phyloP scores from a whole-genome alignment of 2,888 invertebrate species.

The Terebella lapidaria region DNA sequence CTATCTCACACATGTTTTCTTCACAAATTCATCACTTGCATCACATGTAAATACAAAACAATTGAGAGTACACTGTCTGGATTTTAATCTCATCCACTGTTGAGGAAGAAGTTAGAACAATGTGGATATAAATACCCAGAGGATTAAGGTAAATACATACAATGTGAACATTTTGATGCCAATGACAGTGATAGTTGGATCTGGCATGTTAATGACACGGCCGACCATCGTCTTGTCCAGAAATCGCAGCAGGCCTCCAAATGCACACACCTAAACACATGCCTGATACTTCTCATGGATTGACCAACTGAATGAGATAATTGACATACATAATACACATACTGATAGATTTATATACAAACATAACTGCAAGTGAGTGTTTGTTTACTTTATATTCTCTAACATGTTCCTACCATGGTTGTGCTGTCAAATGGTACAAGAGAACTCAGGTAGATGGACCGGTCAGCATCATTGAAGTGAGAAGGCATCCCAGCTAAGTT shows the following conservation, averaged over 20 bases:
- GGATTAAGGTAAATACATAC: slow-evolving; percentile 60
- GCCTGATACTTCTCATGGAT: too few relatives aligned
- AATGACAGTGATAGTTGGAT: slow-evolving; percentile 52
- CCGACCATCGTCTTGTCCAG: slow-evolving; percentile 59
- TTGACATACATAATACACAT: too few relatives aligned
- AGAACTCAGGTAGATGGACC: slow-evolving; percentile 45
- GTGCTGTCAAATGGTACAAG: slow-evolving; percentile 46
- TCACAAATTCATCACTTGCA: too few relatives aligned
- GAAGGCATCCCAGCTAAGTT: slow-evolving; percentile 38
- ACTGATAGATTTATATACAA: neutral
- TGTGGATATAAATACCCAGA: too few relatives aligned
- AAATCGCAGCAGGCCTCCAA: slow-evolving; percentile 69
- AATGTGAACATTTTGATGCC: slow-evolving; percentile 62
- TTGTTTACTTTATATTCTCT: too few relatives aligned
- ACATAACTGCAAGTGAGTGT: neutral
- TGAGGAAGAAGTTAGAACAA: too few relatives aligned
- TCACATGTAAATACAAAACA: too few relatives aligned
- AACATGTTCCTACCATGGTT: slow-evolving; percentile 48
- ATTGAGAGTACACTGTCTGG: too few relatives aligned
- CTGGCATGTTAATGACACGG: slow-evolving; percentile 43
- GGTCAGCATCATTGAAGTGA: slow-evolving; percentile 42
- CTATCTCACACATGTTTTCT: too few relatives aligned
- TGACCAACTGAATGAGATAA: too few relatives aligned
- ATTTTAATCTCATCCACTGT: too few relatives aligned
- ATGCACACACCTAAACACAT: slow-evolving; percentile 60